Percentiles rank a stretch among this genome's conserved stretches.
Conservation (phyloP, 2,113 vertebrate genomes). For the Gobio gobio region DNA sequence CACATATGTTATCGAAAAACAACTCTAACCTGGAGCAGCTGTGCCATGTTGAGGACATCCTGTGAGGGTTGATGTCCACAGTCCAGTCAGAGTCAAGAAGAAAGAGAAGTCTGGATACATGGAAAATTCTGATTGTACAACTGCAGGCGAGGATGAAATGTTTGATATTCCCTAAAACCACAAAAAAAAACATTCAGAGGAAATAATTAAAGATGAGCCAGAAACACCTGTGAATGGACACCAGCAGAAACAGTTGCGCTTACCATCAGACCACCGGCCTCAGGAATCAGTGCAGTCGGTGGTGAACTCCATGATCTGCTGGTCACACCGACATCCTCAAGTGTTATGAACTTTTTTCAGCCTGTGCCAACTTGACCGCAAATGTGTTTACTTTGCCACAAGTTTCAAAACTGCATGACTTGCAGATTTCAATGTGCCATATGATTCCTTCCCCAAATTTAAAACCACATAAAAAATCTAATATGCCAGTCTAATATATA, state of each 20-base stretch:
- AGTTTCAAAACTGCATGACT: slow-evolving; percentile 19
- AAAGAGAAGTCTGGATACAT: neutral
- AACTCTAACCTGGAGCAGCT: slow-evolving; percentile 27
- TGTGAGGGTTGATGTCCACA: neutral
- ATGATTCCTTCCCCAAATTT: neutral
- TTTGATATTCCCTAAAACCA: neutral
- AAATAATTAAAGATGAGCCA: neutral
- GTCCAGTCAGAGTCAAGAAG: neutral
- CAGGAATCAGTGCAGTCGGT: neutral
- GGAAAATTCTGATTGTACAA: neutral
- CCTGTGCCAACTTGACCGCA: slow-evolving; percentile 4
- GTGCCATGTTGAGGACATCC: slow-evolving; percentile 6
- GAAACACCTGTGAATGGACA: neutral
- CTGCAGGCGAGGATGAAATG: neutral
- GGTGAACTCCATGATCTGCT: neutral
- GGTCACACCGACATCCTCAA: slow-evolving; percentile 21
- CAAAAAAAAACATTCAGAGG: neutral
- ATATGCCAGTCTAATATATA: neutral
- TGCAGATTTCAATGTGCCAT: neutral
- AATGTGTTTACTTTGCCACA: slow-evolving; percentile 17
- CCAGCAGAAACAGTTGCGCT: neutral
- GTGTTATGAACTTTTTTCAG: neutral
- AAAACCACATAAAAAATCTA: neutral
- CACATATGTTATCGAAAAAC: neutral
- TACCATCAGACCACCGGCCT: neutral